A percentile compares a stretch with the other conserved stretches of the same genome.
Evolutionary conservation across 2,888 invertebrate species (phyloP).

Genomic region (Lasioglossum leucozonium): DNA sequence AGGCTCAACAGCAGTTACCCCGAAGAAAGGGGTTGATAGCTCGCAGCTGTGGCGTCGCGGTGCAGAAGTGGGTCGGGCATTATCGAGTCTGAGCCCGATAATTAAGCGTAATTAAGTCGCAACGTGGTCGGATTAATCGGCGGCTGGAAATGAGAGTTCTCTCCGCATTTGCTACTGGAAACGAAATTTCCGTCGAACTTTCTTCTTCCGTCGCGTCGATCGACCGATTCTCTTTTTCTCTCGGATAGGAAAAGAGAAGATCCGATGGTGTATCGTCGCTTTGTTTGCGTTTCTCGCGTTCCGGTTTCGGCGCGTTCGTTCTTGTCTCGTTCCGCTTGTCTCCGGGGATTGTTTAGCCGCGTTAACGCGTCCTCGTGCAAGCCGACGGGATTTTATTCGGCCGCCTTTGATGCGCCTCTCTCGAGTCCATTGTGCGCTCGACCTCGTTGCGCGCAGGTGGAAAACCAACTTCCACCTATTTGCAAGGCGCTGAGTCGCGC

Average conservation of each 20-base stretch:
- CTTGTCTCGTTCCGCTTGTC: constrained; percentile 34
- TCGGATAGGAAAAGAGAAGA: not conserved
- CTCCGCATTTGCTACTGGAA: not conserved
- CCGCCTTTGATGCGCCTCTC: constrained; percentile 23
- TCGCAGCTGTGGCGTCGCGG: not conserved
- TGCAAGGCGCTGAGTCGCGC: not conserved
- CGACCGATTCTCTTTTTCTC: constrained; percentile 5
- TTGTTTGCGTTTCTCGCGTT: constrained; percentile 33
- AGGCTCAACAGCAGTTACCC: not conserved
- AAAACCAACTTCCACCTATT: constrained; percentile 49
- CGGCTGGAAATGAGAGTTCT: not conserved
- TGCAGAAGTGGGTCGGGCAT: constrained; percentile 28
- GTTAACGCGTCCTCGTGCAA: constrained; percentile 14
- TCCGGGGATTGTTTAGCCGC: constrained; percentile 23
- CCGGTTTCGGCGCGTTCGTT: constrained; percentile 11
- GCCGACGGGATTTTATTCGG: constrained; percentile 26
- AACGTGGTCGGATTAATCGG: not conserved
- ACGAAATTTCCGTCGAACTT: constrained; percentile 30
- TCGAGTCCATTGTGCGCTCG: constrained; percentile 48
- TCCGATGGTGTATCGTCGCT: constrained; percentile 1
- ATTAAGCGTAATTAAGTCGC: constrained; percentile 24
- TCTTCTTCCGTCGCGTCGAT: constrained; percentile 16
- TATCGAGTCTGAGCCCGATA: not conserved
- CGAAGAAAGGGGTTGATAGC: constrained; percentile 5
- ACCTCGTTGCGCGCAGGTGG: constrained; percentile 69